Evolutionary conservation across 2,113 vertebrate genomes (phyloP).

Genomic region (Ciconia maguari): DNA sequence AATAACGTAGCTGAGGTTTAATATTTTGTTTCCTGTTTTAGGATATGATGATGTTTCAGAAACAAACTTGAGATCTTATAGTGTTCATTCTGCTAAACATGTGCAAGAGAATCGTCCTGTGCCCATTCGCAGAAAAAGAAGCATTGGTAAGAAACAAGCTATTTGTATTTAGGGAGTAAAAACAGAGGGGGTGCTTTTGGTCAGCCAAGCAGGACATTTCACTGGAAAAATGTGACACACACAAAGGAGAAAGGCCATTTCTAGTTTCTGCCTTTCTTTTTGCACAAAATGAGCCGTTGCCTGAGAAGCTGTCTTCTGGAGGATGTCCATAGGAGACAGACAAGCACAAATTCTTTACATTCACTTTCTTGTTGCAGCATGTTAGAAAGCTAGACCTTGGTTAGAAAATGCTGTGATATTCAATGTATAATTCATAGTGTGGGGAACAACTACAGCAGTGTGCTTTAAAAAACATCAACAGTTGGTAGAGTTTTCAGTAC

Average conservation of each 20-base stretch:
- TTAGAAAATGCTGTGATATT: constrained; percentile 49
- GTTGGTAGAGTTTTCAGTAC: constrained; percentile 62
- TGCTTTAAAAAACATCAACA: constrained; percentile 53
- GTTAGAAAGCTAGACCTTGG: constrained; percentile 66
- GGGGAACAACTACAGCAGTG: constrained; percentile 21
- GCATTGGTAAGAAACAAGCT: constrained; percentile 85
- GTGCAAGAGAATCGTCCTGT: constrained; percentile 84
- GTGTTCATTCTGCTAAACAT: constrained; percentile 76
- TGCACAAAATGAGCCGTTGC: constrained; percentile 5
- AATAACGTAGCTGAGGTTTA: background rate
- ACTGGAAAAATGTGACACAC: background rate
- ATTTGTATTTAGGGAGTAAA: background rate
- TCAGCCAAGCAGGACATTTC: constrained; percentile 24
- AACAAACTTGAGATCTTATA: constrained; percentile 80
- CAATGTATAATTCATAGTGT: constrained; percentile 49
- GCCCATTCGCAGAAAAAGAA: constrained; percentile 89
- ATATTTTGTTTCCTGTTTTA: constrained; percentile 53
- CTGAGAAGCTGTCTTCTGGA: constrained; percentile 53
- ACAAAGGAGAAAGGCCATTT: background rate
- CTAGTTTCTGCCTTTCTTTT: constrained; percentile 26
- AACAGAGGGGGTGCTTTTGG: background rate
- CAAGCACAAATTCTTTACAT: constrained; percentile 86
- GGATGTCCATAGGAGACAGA: constrained; percentile 66
- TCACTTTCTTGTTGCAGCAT: constrained; percentile 85
- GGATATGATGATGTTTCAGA: constrained; percentile 88